phyloP scores from a whole-genome alignment of 2,113 vertebrate species.

The Neolamprologus sp. region DNA sequence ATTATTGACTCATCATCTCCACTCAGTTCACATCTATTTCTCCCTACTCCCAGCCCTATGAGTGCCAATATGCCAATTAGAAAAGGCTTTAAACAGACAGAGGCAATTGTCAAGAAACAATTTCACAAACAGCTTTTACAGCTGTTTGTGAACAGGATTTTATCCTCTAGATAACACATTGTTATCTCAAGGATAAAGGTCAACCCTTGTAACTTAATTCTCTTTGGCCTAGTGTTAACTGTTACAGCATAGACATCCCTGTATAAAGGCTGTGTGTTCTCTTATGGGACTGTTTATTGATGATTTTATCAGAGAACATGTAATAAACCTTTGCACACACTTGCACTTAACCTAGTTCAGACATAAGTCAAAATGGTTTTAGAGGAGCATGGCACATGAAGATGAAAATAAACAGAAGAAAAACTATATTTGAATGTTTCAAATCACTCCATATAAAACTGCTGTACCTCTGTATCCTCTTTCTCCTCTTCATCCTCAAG shows the following conservation, averaged over 20 bases:
- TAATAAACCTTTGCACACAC: not conserved
- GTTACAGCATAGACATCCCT: not conserved
- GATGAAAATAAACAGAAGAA: not conserved
- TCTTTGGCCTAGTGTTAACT: not conserved
- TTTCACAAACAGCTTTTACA: not conserved
- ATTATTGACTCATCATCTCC: not conserved
- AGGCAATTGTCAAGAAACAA: not conserved
- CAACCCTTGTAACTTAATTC: not conserved
- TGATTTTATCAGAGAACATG: not conserved
- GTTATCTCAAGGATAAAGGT: not conserved
- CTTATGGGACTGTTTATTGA: not conserved
- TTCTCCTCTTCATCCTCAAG: not conserved
- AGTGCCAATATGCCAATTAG: not conserved
- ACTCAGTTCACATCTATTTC: not conserved
- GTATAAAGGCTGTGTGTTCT: not conserved
- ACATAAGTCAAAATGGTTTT: not conserved
- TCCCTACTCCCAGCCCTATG: not conserved
- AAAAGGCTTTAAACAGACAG: not conserved
- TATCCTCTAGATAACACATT: not conserved
- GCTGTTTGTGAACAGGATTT: not conserved
- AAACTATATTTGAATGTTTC: not conserved
- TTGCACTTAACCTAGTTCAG: not conserved
- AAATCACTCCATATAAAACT: not conserved
- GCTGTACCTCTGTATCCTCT: constrained; percentile 10
- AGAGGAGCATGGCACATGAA: not conserved